A percentile compares a stretch with the other conserved stretches of the same genome.
These are phyloP conservation scores for Sussaba pulchella DNA, from an alignment of 2,888 invertebrate genomes.

Conservation along the genomic window DNA sequence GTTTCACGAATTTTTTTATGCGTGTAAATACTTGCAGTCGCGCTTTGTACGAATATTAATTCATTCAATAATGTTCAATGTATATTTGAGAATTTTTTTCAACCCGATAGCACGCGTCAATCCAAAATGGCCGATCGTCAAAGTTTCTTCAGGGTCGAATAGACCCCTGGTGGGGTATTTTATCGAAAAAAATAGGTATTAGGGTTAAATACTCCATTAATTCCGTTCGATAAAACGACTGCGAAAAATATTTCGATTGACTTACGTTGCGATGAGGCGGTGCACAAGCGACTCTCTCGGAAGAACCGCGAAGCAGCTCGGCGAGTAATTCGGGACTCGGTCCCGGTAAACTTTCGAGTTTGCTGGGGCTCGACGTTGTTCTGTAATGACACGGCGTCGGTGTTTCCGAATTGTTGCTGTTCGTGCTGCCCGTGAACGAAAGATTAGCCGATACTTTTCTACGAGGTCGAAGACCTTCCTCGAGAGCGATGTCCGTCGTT, in stretches of 20 bases:
- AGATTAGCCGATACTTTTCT: slow-evolving; percentile 88
- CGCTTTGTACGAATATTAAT: too few relatives aligned
- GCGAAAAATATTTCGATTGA: slow-evolving; percentile 45
- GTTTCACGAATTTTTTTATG: too few relatives aligned
- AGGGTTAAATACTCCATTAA: too few relatives aligned
- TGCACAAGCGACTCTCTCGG: slow-evolving; percentile 88
- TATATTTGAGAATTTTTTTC: too few relatives aligned
- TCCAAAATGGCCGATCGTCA: too few relatives aligned
- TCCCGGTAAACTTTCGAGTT: slow-evolving; percentile 88
- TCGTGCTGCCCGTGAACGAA: slow-evolving; percentile 80
- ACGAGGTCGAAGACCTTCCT: slow-evolving; percentile 83
- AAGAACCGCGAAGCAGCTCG: slow-evolving; percentile 91
- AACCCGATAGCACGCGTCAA: too few relatives aligned
- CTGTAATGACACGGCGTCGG: slow-evolving; percentile 89
- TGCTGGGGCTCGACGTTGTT: slow-evolving; percentile 92
- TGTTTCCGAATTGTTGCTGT: slow-evolving; percentile 80
- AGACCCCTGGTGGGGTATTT: too few relatives aligned
- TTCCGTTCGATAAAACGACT: not conserved
- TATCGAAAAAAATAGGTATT: too few relatives aligned
- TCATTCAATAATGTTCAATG: too few relatives aligned
- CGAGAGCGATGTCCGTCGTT: slow-evolving; percentile 79
- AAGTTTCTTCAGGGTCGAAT: too few relatives aligned
- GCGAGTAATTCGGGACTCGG: slow-evolving; percentile 90
- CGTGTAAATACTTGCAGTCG: too few relatives aligned
- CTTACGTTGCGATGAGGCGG: slow-evolving; percentile 81